phyloP scores from a whole-genome alignment of 64 coral and sea anemone genomes.

The Dendrophyllia cribrosa region DNA sequence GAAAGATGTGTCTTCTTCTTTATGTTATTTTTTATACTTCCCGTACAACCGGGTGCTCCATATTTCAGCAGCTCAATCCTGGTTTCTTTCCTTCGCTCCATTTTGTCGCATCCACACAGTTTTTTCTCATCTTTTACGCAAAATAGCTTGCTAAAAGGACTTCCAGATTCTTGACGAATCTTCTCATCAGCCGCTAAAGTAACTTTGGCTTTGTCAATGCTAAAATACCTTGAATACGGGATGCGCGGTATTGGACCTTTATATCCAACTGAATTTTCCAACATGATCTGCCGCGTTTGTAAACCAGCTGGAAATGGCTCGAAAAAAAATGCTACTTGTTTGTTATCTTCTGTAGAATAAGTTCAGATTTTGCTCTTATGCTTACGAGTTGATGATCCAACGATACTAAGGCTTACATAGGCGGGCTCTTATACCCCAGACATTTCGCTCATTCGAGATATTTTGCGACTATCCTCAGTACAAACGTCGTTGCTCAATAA shows the following conservation, averaged over 20 bases:
- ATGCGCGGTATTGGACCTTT: neutral
- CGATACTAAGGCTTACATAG: too few relatives aligned
- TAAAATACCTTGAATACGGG: slow-evolving; percentile 38
- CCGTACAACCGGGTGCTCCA: too few relatives aligned
- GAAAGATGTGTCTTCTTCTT: neutral
- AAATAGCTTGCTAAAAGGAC: neutral
- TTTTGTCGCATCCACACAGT: neutral
- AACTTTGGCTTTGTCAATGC: neutral
- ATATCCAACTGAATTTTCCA: neutral
- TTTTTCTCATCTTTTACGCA: neutral
- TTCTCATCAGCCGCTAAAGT: neutral
- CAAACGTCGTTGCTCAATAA: too few relatives aligned
- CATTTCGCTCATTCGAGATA: too few relatives aligned
- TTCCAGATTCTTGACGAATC: neutral
- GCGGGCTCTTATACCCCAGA: too few relatives aligned
- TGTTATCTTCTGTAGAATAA: too few relatives aligned
- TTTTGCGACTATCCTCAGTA: too few relatives aligned
- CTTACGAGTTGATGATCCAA: too few relatives aligned
- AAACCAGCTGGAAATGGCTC: too few relatives aligned
- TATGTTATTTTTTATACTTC: neutral
- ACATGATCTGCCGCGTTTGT: neutral
- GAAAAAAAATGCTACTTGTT: too few relatives aligned
- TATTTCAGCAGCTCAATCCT: neutral
- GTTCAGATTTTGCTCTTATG: too few relatives aligned
- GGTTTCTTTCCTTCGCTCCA: neutral